phyloP scores from a whole-genome alignment of 2,113 vertebrate species.

The Cryptotis parvus region DNA sequence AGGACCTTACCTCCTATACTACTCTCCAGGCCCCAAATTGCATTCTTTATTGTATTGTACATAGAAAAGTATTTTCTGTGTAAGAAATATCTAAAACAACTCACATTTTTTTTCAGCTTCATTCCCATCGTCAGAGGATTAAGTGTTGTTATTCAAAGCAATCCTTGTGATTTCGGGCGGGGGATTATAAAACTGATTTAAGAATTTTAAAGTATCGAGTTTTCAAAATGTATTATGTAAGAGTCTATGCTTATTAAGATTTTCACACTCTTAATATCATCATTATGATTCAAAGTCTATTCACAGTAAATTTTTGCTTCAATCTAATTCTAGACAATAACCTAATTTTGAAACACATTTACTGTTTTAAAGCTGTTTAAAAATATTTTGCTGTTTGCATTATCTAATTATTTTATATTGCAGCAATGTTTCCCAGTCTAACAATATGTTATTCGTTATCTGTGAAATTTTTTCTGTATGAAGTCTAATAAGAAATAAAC shows the following conservation, averaged over 20 bases:
- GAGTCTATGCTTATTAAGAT: slow-evolving; percentile 9
- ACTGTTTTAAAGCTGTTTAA: slow-evolving; percentile 27
- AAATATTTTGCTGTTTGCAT: slow-evolving; percentile 49
- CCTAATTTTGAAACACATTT: background rate
- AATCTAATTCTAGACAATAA: slow-evolving; percentile 50
- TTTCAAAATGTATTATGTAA: slow-evolving; percentile 43
- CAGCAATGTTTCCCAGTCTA: slow-evolving; percentile 65
- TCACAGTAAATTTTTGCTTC: slow-evolving; percentile 40
- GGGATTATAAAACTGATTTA: slow-evolving; percentile 45
- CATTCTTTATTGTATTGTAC: slow-evolving; percentile 23
- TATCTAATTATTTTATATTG: slow-evolving; percentile 73
- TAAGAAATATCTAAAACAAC: slow-evolving; percentile 51
- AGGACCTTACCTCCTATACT: no score
- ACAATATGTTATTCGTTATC: slow-evolving; percentile 51
- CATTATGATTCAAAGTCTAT: slow-evolving; percentile 56
- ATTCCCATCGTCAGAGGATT: slow-evolving; percentile 16
- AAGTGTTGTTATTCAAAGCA: slow-evolving; percentile 35
- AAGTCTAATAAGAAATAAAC: slow-evolving; percentile 60
- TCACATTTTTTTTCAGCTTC: slow-evolving; percentile 3
- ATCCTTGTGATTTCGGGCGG: slow-evolving; percentile 6
- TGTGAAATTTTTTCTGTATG: slow-evolving; percentile 48
- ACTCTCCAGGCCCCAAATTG: background rate
- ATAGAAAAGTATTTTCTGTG: background rate
- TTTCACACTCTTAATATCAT: slow-evolving; percentile 30
- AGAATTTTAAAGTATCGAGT: slow-evolving; percentile 50